A percentile compares a stretch with the other conserved stretches of the same genome.
These are phyloP conservation scores for Gavialis gangeticus DNA, from an alignment of 2,113 vertebrate genomes.

Conservation along the genomic window DNA sequence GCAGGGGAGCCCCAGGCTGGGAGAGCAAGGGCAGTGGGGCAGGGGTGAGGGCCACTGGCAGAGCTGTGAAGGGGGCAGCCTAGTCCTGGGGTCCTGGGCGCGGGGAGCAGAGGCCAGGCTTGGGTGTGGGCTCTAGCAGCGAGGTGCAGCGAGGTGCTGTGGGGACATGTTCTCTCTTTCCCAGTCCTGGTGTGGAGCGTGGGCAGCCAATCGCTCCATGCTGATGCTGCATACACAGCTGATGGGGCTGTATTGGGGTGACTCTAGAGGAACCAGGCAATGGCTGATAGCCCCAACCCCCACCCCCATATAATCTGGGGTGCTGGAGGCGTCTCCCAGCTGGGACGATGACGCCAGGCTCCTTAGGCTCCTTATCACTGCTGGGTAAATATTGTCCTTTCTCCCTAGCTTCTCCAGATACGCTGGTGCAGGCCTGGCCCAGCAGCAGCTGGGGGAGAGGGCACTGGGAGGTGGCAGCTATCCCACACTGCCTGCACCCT, in stretches of 20 bases:
- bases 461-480: no score
- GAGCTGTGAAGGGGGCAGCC: background rate
- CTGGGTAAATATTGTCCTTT: background rate
- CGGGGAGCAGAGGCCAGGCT: background rate
- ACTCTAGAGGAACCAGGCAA: background rate
- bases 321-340: background rate
- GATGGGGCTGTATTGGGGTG: background rate
- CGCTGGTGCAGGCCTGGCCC: background rate
- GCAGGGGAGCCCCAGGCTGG: background rate
- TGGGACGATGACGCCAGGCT: background rate
- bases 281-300: background rate
- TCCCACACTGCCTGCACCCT: background rate
- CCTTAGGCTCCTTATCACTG: background rate
- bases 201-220: background rate
- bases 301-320: background rate
- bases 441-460: no score
- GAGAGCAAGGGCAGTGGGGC: background rate
- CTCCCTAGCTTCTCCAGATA: background rate
- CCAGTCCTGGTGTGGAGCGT: background rate
- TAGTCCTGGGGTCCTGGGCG: background rate
- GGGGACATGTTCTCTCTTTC: background rate
- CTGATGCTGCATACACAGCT: constrained; percentile 39
- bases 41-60: background rate
- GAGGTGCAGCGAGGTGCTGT: background rate
- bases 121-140: background rate